Conservation (phyloP, 2,888 invertebrate genomes). For the Agonopterix alstromeriana region DNA sequence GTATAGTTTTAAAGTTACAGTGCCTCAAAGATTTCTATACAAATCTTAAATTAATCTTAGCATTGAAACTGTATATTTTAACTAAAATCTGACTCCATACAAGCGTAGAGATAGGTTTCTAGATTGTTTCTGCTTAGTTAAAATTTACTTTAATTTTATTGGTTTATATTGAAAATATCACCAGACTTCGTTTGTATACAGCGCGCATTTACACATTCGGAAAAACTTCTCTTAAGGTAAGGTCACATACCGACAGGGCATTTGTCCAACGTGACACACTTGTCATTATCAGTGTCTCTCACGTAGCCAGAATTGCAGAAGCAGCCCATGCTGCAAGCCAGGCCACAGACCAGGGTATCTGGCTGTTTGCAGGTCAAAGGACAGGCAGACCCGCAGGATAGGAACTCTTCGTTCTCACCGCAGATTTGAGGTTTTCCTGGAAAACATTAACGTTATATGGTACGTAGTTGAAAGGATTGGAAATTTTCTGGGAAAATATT, state of each 20-base stretch:
- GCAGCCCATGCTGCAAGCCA: constrained; percentile 60
- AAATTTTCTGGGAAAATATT: not conserved
- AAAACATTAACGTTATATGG: not conserved
- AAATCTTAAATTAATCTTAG: too few species aligned
- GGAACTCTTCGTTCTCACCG: constrained; percentile 52
- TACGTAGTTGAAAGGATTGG: not conserved
- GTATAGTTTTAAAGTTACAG: too few species aligned
- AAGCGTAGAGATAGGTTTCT: too few species aligned
- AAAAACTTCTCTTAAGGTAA: too few species aligned
- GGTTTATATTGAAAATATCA: too few species aligned
- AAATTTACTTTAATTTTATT: too few species aligned
- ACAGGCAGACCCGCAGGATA: constrained; percentile 53
- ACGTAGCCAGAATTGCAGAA: constrained; percentile 59
- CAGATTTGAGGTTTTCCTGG: constrained; percentile 36
- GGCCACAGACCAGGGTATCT: constrained; percentile 38
- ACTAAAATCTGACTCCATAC: too few species aligned
- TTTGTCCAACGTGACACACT: constrained; percentile 51
- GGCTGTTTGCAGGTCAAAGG: constrained; percentile 53
- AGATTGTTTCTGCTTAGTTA: too few species aligned
- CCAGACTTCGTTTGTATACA: too few species aligned
- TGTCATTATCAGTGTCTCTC: constrained; percentile 40
- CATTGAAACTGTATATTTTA: too few species aligned
- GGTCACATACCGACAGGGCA: constrained; percentile 49
- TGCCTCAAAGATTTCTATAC: too few species aligned
- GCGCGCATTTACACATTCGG: too few species aligned